phyloP scores from a whole-genome alignment of 1,140 invertebrate species.

The Leptoteleia sp. region DNA sequence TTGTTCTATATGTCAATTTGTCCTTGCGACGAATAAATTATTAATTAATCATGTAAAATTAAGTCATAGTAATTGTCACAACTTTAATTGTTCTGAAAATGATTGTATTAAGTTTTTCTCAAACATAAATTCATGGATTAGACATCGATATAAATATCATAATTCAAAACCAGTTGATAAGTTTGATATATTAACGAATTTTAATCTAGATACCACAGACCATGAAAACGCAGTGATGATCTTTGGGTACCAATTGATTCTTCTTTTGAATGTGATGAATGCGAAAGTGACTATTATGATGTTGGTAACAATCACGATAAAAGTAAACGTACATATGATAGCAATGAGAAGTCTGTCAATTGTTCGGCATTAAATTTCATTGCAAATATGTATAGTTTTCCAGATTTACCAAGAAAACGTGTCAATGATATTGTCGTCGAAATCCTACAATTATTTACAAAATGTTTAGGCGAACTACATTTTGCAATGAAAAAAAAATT shows the following conservation, averaged over 20 bases:
- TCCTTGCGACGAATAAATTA: constrained; percentile 1
- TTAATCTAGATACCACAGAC: too few relatives aligned
- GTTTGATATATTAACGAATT: too few relatives aligned
- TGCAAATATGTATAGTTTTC: constrained; percentile 24
- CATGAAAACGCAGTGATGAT: too few relatives aligned
- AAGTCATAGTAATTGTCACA: neutral
- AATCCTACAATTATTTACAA: too few relatives aligned
- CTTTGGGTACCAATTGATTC: too few relatives aligned
- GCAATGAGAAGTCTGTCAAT: constrained; percentile 5
- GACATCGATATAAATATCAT: constrained; percentile 9
- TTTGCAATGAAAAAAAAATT: too few relatives aligned
- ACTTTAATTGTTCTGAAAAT: constrained; percentile 12
- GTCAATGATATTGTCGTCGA: neutral
- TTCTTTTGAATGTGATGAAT: too few relatives aligned
- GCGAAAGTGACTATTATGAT: constrained; percentile 3
- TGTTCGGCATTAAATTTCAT: constrained; percentile 11
- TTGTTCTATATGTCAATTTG: neutral
- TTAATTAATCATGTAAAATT: constrained; percentile 20
- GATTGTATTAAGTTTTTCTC: constrained; percentile 15
- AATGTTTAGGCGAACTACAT: too few relatives aligned
- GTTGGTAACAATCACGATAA: neutral
- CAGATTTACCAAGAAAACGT: constrained; percentile 13
- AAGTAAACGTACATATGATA: neutral
- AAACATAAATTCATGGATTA: constrained; percentile 7
- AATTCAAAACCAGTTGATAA: too few relatives aligned